phyloP scores from a whole-genome alignment of 1,140 invertebrate species.

The Drosophila lowei region DNA sequence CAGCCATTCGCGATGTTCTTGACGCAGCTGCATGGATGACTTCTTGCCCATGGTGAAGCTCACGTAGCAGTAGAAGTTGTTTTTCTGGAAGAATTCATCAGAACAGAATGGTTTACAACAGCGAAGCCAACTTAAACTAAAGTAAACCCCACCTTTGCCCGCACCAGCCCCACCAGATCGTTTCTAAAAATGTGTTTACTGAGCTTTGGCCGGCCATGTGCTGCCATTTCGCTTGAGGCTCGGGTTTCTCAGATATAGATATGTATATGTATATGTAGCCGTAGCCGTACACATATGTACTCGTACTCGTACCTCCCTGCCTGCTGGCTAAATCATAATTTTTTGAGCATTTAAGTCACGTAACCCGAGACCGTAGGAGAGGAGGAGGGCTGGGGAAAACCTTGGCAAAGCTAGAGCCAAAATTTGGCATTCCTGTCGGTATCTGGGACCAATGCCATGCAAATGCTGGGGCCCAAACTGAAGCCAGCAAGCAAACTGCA shows the following conservation, averaged over 20 bases:
- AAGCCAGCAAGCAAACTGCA: slow-evolving; percentile 35
- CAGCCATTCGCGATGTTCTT: slow-evolving; percentile 72
- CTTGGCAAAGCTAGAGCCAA: slow-evolving; percentile 34
- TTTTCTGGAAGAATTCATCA: slow-evolving; percentile 59
- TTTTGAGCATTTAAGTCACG: slow-evolving; percentile 62
- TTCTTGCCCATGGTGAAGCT: slow-evolving; percentile 79
- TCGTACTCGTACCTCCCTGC: slow-evolving; percentile 20
- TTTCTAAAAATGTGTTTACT: too few relatives aligned
- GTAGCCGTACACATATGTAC: slow-evolving; percentile 4
- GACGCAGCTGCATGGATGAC: slow-evolving; percentile 72
- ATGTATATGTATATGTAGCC: slow-evolving; percentile 5
- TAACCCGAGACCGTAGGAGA: slow-evolving; percentile 24
- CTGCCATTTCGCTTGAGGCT: slow-evolving; percentile 15
- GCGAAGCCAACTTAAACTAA: background rate
- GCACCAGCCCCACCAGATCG: too few relatives aligned
- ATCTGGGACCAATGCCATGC: slow-evolving; percentile 43
- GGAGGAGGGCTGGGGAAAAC: background rate
- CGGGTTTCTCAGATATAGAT: slow-evolving; percentile 5
- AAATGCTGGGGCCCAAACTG: slow-evolving; percentile 41
- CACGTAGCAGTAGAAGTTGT: slow-evolving; percentile 77
- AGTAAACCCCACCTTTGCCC: slow-evolving; percentile 16
- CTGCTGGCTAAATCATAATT: slow-evolving; percentile 57
- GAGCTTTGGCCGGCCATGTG: slow-evolving; percentile 17
- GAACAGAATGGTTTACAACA: background rate
- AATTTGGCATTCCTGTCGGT: slow-evolving; percentile 56